Evolutionary conservation across 2,888 invertebrate genomes (phyloP), one percentile per base, ranked within the genome.

Genomic region (Lingula anatina): DNA sequence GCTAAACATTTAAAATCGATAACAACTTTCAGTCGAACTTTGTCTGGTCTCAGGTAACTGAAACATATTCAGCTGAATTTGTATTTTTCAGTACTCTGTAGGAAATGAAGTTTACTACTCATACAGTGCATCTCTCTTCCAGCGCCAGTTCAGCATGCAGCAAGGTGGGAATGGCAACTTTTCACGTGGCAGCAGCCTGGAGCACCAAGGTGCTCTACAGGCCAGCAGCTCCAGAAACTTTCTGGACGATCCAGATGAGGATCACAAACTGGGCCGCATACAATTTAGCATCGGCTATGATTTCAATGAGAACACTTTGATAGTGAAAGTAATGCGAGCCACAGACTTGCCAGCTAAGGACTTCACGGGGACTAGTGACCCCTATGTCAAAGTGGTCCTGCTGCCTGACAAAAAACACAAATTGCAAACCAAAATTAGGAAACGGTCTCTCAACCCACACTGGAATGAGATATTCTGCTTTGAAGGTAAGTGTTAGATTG

Each of bases 401-500:
- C 61, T 73, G 55, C 75, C 75, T 3, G 73, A 73, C 58, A 71
- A 71, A 59, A 69, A 66, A 58, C 70, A 72, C 52, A 74, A 75
- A 62, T 63, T 76, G 47, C 62, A 69, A 48, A 75, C 76, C 31
- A 75, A 75, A 60, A 73, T 75, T 50, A 74, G 75, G 59, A 68
- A 73, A 57, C 65, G 65, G 56, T 75, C 73, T 53, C 62, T 76
- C 48, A 75, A 75, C 57, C 76, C 76, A 4, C 59, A 70, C 35
- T 76, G 76, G 76, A 75, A 75, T 60, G 76, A 76, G 57, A 69
- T 71, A 46, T 76, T 76, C 60, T 65, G 72, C 25, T 76, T 75
- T 65, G 75, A 76, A 73, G 91, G 81, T 90, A 85, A 80, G 65
- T 49, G 46, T 57, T 53, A 28, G 61, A 73, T 73, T 73, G 47